Conservation (phyloP, 92 coral and sea anemone genomes). For the Actinernus sp. region DNA sequence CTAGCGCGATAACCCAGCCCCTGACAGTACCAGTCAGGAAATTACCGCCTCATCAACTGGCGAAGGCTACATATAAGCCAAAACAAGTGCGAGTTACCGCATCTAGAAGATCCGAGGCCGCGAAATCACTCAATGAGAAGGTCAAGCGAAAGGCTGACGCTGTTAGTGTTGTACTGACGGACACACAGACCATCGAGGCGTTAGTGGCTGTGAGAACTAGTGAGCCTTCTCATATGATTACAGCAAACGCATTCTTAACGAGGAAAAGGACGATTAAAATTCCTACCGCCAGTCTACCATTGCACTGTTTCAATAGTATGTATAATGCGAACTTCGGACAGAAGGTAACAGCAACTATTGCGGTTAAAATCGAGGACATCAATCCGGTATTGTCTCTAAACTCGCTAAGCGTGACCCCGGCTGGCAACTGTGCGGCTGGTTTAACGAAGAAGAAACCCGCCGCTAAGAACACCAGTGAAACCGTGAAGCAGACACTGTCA, state of each 20-base stretch:
- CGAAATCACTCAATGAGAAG: slow-evolving; percentile 58
- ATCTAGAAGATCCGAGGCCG: slow-evolving; percentile 85
- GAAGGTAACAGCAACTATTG: slow-evolving; percentile 3
- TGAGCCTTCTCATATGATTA: slow-evolving; percentile 72
- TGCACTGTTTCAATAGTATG: no score
- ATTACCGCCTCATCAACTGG: slow-evolving; percentile 46
- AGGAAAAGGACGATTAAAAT: slow-evolving; percentile 66
- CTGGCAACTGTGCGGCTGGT: slow-evolving; percentile 3
- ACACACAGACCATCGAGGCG: slow-evolving; percentile 68
- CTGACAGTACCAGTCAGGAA: slow-evolving; percentile 80
- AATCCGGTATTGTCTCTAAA: slow-evolving; percentile 32
- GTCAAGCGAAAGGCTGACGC: slow-evolving; percentile 56
- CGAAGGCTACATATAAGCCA: slow-evolving; percentile 25
- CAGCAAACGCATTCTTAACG: slow-evolving; percentile 52
- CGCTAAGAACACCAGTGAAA: slow-evolving; percentile 3
- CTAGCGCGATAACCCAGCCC: slow-evolving; percentile 61
- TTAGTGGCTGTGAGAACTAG: slow-evolving; percentile 69
- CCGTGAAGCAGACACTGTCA: slow-evolving; percentile 23
- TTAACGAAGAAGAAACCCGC: slow-evolving; percentile 3
- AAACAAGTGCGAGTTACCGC: slow-evolving; percentile 71
- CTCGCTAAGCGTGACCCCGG: slow-evolving; percentile 17
- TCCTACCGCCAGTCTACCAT: slow-evolving; percentile 30
- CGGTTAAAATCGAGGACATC: slow-evolving; percentile 17
- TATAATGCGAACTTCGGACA: slow-evolving; percentile 1
- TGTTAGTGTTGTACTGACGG: slow-evolving; percentile 58